These are phyloP conservation scores for Bucorvus abyssinicus DNA, from an alignment of 2,797 vertebrate genomes.

Conservation along the genomic window DNA sequence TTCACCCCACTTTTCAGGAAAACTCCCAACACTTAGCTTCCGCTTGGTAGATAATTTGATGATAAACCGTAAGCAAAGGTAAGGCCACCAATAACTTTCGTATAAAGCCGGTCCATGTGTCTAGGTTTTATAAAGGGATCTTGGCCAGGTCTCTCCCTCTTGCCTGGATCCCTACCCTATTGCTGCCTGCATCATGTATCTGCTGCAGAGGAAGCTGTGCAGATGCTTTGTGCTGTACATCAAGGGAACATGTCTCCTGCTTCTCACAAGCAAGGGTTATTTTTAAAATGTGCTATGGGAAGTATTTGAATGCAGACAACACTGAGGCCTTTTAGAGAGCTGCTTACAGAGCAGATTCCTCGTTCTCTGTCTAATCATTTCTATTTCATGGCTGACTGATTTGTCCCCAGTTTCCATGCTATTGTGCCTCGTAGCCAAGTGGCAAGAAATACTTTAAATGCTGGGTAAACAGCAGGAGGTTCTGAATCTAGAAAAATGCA, in stretches of 20 bases:
- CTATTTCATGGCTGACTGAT: conserved; percentile 60
- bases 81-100: background rate
- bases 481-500: background rate
- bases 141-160: background rate
- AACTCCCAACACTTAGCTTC: background rate
- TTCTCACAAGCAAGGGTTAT: conserved; percentile 65
- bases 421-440: conserved; percentile 19
- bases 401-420: conserved; percentile 45
- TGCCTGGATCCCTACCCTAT: background rate
- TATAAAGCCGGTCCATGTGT: background rate
- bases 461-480: background rate
- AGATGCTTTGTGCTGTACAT: background rate
- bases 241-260: background rate
- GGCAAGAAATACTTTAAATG: conserved; percentile 41
- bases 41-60: background rate
- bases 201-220: background rate
- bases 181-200: background rate
- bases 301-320: conserved; percentile 42
- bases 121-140: background rate
- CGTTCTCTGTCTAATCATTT: conserved; percentile 54
- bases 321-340: conserved; percentile 57
- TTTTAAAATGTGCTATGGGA: conserved; percentile 62
- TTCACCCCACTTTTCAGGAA: background rate
- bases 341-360: conserved; percentile 64
- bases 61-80: background rate